phyloP scores from a whole-genome alignment of 2,113 vertebrate species.

The Anarhynchus alexandrinus region DNA sequence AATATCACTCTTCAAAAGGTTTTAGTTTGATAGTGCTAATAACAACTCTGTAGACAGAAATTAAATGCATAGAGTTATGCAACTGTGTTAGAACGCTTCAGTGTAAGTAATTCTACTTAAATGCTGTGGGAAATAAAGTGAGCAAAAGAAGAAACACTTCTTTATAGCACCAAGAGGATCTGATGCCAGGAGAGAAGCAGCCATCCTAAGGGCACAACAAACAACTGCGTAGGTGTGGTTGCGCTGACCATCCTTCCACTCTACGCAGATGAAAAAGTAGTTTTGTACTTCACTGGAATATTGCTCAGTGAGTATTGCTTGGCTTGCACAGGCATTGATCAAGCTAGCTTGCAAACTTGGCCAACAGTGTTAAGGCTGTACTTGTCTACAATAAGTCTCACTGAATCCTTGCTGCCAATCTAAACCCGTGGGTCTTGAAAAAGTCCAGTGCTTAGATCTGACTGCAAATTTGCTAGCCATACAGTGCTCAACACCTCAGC shows the following conservation, averaged over 20 bases:
- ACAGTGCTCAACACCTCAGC: not conserved
- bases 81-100: not conserved
- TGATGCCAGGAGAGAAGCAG: not conserved
- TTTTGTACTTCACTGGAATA: not conserved
- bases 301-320: not conserved
- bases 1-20: not conserved
- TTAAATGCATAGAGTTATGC: not conserved
- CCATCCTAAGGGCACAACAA: not conserved
- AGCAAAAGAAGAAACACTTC: not conserved
- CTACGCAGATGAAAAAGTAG: not conserved
- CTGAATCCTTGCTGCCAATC: not conserved
- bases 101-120: not conserved
- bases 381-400: not conserved
- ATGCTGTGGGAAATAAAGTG: not conserved
- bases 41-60: not conserved
- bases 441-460: not conserved
- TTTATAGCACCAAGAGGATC: not conserved
- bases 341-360: not conserved
- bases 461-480: not conserved
- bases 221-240: accelerated
- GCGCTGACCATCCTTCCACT: not conserved
- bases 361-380: not conserved
- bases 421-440: not conserved
- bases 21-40: not conserved
- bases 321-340: not conserved